phyloP scores from a whole-genome alignment of 2,888 invertebrate genomes.

The Serripes groenlandicus region DNA sequence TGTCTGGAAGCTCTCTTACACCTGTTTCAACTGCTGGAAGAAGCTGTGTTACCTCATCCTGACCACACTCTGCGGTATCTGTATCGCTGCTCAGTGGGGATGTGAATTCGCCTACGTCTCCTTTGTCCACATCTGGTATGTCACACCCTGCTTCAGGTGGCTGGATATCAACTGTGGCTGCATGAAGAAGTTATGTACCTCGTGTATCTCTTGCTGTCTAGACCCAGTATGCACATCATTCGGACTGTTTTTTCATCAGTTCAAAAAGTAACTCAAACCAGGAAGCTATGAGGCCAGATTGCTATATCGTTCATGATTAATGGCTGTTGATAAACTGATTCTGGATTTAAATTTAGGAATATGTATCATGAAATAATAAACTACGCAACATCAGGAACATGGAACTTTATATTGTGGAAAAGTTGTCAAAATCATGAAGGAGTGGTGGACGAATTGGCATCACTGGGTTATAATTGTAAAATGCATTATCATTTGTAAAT shows the following conservation, averaged over 20 bases:
- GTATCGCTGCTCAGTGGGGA: slow-evolving; percentile 89
- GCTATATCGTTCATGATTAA: slow-evolving; percentile 7
- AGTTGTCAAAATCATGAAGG: too few species aligned
- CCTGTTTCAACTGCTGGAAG: slow-evolving; percentile 89
- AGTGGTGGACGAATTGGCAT: too few species aligned
- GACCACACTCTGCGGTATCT: slow-evolving; percentile 90
- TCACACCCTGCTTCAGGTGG: slow-evolving; percentile 90
- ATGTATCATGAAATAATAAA: too few species aligned
- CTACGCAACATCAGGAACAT: too few species aligned
- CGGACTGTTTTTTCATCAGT: slow-evolving; percentile 63
- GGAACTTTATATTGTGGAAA: too few species aligned
- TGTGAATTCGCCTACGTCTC: slow-evolving; percentile 88
- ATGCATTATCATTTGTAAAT: too few species aligned
- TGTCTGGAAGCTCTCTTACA: slow-evolving; percentile 90
- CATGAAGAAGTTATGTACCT: slow-evolving; percentile 67
- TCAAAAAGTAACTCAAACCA: slow-evolving; percentile 44
- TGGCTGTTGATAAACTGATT: too few species aligned
- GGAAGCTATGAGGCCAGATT: neutral
- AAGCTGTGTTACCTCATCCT: slow-evolving; percentile 91
- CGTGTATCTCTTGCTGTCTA: slow-evolving; percentile 61
- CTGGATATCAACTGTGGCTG: slow-evolving; percentile 88
- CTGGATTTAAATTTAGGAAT: too few species aligned
- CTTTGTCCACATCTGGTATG: slow-evolving; percentile 90
- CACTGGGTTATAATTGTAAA: too few species aligned
- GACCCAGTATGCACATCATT: slow-evolving; percentile 64